Evolutionary conservation across 2,113 vertebrate species (phyloP).

Genomic region (Daboia siamensis): DNA sequence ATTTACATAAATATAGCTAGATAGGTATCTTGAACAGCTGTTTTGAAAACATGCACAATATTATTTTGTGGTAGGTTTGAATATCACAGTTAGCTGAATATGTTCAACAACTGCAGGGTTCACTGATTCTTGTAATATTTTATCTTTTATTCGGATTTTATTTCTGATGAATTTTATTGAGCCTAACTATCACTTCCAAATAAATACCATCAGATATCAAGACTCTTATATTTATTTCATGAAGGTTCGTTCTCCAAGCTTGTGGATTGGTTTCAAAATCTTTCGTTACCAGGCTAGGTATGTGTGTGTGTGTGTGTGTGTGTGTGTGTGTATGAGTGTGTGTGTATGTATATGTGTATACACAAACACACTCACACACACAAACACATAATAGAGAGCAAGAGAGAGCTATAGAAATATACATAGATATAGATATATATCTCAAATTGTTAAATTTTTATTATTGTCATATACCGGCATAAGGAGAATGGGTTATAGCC

Average conservation of each 20-base stretch:
- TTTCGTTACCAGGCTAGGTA: no score
- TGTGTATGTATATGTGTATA: no score
- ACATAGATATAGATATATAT: no score
- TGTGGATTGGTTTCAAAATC: no score
- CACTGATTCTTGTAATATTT: not conserved
- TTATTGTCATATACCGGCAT: not conserved
- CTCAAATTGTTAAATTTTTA: not conserved
- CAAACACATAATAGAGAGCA: no score
- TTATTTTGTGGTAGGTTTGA: not conserved
- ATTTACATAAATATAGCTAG: not conserved
- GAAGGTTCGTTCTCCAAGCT: no score
- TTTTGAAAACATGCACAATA: not conserved
- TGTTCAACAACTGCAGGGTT: not conserved
- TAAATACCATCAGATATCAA: not conserved
- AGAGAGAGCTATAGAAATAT: no score
- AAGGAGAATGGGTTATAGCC: not conserved
- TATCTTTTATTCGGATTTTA: not conserved
- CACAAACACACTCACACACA: no score
- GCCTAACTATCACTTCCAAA: not conserved
- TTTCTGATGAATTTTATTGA: not conserved
- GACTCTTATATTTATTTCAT: not conserved
- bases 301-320: no score
- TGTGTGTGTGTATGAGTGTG: no score
- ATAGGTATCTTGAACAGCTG: not conserved
- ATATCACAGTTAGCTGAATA: not conserved